Evolutionary conservation across 2,888 invertebrate genomes (phyloP).

Genomic region (Torymus aiolomorphi): DNA sequence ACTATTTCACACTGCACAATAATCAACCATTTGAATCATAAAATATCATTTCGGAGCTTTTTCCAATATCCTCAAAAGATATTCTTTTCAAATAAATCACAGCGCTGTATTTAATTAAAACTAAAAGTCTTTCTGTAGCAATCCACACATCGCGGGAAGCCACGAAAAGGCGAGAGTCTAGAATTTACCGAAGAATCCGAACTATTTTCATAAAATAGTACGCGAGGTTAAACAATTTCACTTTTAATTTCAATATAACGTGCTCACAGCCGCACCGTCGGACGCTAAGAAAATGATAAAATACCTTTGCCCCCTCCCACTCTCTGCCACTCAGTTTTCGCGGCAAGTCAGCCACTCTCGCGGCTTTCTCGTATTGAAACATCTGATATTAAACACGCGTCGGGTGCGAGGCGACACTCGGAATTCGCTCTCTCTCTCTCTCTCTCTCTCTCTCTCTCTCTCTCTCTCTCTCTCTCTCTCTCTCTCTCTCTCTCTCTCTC

Average conservation of each 20-base stretch:
- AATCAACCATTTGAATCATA: too few species aligned
- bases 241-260: slow-evolving; percentile 6
- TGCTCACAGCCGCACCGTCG: too few species aligned
- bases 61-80: too few species aligned
- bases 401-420: too few species aligned
- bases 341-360: neutral
- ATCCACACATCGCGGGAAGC: neutral
- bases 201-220: slow-evolving; percentile 6
- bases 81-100: too few species aligned
- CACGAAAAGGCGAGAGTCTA: neutral
- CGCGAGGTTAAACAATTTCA: neutral
- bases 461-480: too few species aligned
- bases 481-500: too few species aligned
- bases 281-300: neutral
- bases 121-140: neutral
- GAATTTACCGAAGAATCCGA: slow-evolving; percentile 2
- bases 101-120: neutral
- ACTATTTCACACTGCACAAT: too few species aligned
- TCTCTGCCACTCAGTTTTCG: neutral
- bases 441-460: too few species aligned
- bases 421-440: too few species aligned
- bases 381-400: neutral
- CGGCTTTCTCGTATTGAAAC: neutral
- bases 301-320: neutral
- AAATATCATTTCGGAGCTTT: too few species aligned